These are phyloP conservation scores for Smutsia gigantea DNA, from an alignment of 2,797 vertebrate species.

Conservation along the genomic window DNA sequence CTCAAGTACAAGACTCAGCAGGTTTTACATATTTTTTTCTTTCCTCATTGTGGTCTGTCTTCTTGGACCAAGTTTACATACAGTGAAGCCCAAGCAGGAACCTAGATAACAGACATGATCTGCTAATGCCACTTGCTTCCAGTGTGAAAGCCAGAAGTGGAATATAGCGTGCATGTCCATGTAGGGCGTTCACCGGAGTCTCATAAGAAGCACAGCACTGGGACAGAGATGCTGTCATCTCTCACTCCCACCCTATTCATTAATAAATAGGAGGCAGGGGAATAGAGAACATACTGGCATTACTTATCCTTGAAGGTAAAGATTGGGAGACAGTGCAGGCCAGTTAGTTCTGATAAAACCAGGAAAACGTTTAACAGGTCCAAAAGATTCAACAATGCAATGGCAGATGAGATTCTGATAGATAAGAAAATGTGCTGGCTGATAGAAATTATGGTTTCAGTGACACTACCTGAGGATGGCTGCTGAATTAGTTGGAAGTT, in stretches of 20 bases:
- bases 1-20: background rate
- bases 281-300: background rate
- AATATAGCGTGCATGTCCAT: rapidly evolving
- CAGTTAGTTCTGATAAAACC: slow-evolving; percentile 14
- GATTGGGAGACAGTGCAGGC: no score
- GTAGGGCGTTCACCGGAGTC: background rate
- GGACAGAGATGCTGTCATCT: background rate
- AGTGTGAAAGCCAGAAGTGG: background rate
- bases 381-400: background rate
- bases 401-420: background rate
- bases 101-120: background rate
- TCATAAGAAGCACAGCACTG: background rate
- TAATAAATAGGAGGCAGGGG: slow-evolving; percentile 30
- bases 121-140: background rate
- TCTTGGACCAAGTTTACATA: background rate
- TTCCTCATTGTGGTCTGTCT: background rate
- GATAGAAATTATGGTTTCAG: slow-evolving; percentile 47
- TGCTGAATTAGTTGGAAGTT: slow-evolving; percentile 20
- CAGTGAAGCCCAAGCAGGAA: background rate
- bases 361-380: background rate
- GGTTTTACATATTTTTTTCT: slow-evolving; percentile 14
- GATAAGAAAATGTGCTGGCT: background rate
- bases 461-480: background rate
- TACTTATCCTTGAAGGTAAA: background rate
- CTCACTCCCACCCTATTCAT: background rate